phyloP scores from a whole-genome alignment of 2,113 vertebrate species.

The Ictalurus punctatus region DNA sequence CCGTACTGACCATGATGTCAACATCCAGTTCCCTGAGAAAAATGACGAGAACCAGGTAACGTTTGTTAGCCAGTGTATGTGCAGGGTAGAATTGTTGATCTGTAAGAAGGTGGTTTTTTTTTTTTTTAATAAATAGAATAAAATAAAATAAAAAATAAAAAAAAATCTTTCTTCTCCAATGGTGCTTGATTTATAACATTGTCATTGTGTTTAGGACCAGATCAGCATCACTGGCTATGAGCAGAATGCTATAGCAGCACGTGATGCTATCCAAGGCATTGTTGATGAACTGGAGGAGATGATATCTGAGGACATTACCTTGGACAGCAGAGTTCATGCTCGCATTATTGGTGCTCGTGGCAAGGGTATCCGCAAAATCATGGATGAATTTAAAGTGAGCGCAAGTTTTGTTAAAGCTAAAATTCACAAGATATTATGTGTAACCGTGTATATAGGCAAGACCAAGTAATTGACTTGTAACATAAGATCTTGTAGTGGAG shows the following conservation, averaged over 20 bases:
- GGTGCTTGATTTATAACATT: neutral
- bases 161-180: no score
- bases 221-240: conserved; percentile 97
- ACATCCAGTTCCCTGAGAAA: conserved; percentile 97
- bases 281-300: conserved; percentile 95
- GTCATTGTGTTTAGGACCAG: conserved; percentile 78
- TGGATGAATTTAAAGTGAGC: conserved; percentile 98
- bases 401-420: neutral
- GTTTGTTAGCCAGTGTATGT: neutral
- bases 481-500: neutral
- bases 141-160: no score
- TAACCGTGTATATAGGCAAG: neutral
- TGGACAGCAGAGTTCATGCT: conserved; percentile 93
- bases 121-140: neutral
- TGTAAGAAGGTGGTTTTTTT: neutral
- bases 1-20: conserved; percentile 92
- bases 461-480: neutral
- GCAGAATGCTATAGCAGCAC: conserved; percentile 88
- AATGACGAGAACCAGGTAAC: conserved; percentile 92
- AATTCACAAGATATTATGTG: neutral
- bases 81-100: neutral
- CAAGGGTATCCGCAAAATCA: conserved; percentile 96
- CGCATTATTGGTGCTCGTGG: conserved; percentile 95
- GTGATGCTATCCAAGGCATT: conserved; percentile 89
- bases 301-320: conserved; percentile 90